phyloP scores from a whole-genome alignment of 2,888 invertebrate species.

The Candidula unifasciata region DNA sequence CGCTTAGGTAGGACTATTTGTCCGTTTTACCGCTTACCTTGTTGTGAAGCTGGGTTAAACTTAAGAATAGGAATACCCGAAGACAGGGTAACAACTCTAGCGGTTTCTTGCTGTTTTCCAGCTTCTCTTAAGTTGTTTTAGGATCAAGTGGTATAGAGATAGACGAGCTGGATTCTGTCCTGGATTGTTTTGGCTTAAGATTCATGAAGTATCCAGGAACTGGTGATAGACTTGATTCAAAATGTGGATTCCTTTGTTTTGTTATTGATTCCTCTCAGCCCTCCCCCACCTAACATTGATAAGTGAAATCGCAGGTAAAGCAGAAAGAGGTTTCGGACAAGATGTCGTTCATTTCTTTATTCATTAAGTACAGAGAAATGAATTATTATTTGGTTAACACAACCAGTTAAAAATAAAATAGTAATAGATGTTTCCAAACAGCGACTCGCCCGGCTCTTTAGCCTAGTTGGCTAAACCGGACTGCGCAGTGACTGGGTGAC shows the following conservation, averaged over 20 bases:
- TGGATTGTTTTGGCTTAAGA: neutral
- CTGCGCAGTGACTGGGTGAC: too few species aligned
- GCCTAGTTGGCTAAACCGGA: too few species aligned
- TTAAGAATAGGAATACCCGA: neutral
- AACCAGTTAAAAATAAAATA: too few species aligned
- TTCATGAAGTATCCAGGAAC: neutral
- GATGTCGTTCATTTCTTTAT: too few species aligned
- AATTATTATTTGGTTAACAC: too few species aligned
- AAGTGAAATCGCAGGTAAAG: neutral
- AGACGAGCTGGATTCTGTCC: neutral
- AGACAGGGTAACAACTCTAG: neutral
- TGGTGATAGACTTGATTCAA: conserved; percentile 5
- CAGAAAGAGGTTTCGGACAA: neutral
- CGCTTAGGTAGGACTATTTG: conserved; percentile 29
- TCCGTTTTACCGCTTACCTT: neutral
- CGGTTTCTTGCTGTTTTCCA: conserved; percentile 14
- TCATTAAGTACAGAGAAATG: too few species aligned
- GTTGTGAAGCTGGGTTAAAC: conserved; percentile 16
- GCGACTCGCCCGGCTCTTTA: too few species aligned
- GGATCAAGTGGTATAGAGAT: neutral
- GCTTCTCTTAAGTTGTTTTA: neutral
- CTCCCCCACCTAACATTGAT: neutral
- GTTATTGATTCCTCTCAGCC: too few species aligned
- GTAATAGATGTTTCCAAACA: too few species aligned
- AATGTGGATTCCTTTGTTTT: neutral